phyloP scores from a whole-genome alignment of 2,113 vertebrate genomes.

The Seriola dumerili region DNA sequence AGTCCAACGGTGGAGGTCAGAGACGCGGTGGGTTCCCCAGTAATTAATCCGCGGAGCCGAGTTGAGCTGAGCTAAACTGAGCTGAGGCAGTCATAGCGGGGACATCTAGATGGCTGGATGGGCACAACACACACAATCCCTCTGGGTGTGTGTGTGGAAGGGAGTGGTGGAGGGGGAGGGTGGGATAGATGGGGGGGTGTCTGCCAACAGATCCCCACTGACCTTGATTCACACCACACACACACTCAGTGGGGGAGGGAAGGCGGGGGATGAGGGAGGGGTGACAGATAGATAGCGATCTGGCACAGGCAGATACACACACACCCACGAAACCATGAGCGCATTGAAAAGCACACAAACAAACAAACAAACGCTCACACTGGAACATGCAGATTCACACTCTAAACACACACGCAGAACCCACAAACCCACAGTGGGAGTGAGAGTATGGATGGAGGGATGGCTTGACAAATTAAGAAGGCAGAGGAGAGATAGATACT shows the following conservation, averaged over 20 bases:
- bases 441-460: conserved; percentile 17
- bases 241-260: conserved; percentile 33
- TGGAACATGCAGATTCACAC: conserved; percentile 16
- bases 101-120: conserved; percentile 68
- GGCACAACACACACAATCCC: conserved; percentile 53
- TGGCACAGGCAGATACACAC: conserved; percentile 44
- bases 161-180: not conserved
- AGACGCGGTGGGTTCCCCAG: conserved; percentile 79
- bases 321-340: conserved; percentile 28
- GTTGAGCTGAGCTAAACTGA: conserved; percentile 77
- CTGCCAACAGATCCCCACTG: conserved; percentile 80
- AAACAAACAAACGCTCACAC: conserved; percentile 25
- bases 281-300: conserved; percentile 52
- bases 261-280: not conserved
- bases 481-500: conserved; percentile 50
- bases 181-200: conserved; percentile 34
- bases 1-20: conserved; percentile 84
- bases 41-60: conserved; percentile 83
- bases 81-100: conserved; percentile 52
- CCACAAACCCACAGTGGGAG: conserved; percentile 26
- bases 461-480: conserved; percentile 22
- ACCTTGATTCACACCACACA: conserved; percentile 80
- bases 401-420: conserved; percentile 2
- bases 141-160: conserved; percentile 23
- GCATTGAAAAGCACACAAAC: conserved; percentile 42